phyloP scores from a whole-genome alignment of 2,888 invertebrate species.

The Synanthedon tipuliformis region DNA sequence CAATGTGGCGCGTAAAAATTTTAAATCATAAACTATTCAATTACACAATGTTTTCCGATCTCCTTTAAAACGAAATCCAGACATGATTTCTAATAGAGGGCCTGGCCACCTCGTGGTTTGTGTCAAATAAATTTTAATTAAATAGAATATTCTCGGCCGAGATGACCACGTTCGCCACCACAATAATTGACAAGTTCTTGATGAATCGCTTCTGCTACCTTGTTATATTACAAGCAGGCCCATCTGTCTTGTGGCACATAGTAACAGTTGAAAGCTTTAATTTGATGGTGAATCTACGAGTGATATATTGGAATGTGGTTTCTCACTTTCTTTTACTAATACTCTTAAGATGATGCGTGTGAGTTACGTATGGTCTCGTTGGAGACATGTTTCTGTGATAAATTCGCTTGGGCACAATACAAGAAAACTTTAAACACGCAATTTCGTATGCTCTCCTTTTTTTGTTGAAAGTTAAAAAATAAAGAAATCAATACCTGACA shows the following conservation, averaged over 20 bases:
- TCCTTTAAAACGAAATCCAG: conserved; percentile 5
- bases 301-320: conserved; percentile 41
- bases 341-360: conserved; percentile 3
- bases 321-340: conserved; percentile 20
- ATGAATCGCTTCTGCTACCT: conserved; percentile 59
- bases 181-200: conserved; percentile 60
- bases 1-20: neutral
- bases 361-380: neutral
- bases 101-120: conserved; percentile 10
- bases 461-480: no score
- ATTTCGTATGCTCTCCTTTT: no score
- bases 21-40: conserved; percentile 1
- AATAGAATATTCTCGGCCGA: conserved; percentile 35
- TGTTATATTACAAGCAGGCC: conserved; percentile 51
- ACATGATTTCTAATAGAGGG: conserved; percentile 4
- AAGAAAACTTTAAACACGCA: no score
- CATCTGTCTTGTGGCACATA: conserved; percentile 52
- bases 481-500: no score
- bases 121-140: conserved; percentile 67
- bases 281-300: conserved; percentile 40
- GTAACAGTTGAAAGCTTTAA: conserved; percentile 37
- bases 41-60: conserved; percentile 1
- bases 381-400: no score
- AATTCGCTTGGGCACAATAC: no score
- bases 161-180: conserved; percentile 39